Percentiles rank a stretch among this genome's conserved stretches.
phyloP scores from a whole-genome alignment of 2,888 invertebrate genomes.

The Ariolimax columbianus region DNA sequence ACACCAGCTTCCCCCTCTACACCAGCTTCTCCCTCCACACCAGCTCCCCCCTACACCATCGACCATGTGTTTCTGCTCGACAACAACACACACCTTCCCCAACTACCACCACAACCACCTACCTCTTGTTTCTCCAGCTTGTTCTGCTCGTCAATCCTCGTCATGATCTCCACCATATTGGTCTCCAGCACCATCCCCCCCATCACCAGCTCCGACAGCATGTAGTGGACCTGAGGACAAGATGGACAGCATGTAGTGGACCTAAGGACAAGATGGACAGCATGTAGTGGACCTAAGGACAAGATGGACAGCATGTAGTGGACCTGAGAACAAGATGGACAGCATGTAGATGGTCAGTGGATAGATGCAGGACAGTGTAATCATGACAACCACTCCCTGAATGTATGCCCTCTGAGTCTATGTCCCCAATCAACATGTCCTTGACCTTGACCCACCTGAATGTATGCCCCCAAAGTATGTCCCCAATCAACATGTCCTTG shows the following conservation, averaged over 20 bases:
- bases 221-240: conserved; percentile 11
- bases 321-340: background rate
- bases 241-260: background rate
- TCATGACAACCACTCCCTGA: too few relatives aligned
- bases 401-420: too few relatives aligned
- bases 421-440: too few relatives aligned
- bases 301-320: background rate
- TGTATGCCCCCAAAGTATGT: too few relatives aligned
- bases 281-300: background rate
- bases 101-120: background rate
- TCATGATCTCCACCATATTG: conserved; percentile 16
- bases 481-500: too few relatives aligned
- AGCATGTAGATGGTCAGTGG: background rate
- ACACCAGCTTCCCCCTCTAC: background rate
- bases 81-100: background rate
- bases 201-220: conserved; percentile 28
- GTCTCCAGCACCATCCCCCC: conserved; percentile 24
- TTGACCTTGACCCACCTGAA: too few relatives aligned
- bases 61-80: background rate
- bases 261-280: background rate
- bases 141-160: conserved; percentile 13
- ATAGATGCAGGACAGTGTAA: too few relatives aligned
- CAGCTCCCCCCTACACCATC: background rate
- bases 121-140: conserved; percentile 22
- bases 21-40: background rate